Evolutionary conservation across 2,797 vertebrate species (phyloP), one percentile per base, ranked within the genome.

Genomic region (Mareca penelope): DNA sequence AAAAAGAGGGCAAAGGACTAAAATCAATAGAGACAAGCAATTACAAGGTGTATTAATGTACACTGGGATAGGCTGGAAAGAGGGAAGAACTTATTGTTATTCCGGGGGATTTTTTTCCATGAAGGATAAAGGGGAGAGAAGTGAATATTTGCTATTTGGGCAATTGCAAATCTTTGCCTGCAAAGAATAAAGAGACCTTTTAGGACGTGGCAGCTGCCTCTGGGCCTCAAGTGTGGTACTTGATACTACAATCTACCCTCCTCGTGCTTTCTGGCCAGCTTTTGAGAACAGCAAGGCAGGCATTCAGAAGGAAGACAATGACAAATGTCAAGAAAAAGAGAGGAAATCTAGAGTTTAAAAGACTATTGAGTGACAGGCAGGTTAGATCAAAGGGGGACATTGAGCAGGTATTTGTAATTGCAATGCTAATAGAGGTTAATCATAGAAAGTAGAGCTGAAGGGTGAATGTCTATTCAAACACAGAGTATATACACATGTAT

Each of bases 181-280:
- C 88, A 91, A 91, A 96, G 97, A 97, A 98, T 98, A 98, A 98
- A 98, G 97, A 92, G 88, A 97, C 95, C 97, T 98, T 98, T 98
- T 95, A 98, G 97, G 93, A 97, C 71, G 78, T 60, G 87, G 97
- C 97, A 98, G 97, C 97, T 98, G 97, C 93, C 39, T 89, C 88
- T 64, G 82, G 97, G 97, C 97, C 97, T 72, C 24, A 15, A 98
- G 96, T 48, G 18, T 95, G 98, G 98, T 97, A 98, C 97, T 95
- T 98, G 98, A 98, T 98, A 98, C 97, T 60, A 93, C 96, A 94
- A 46, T 97, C 88, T 96, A 87, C 84, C 61, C 93, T 97, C 96
- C 98, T 69, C 84, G 94, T 13, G 92, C 92, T 96, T 96, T 93
- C 91, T 91, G 96, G 92, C 73, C 89, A 94, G 97, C 97, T 97